These are phyloP conservation scores for Saturnia pavonia DNA, from an alignment of 2,888 invertebrate genomes.

Conservation along the genomic window DNA sequence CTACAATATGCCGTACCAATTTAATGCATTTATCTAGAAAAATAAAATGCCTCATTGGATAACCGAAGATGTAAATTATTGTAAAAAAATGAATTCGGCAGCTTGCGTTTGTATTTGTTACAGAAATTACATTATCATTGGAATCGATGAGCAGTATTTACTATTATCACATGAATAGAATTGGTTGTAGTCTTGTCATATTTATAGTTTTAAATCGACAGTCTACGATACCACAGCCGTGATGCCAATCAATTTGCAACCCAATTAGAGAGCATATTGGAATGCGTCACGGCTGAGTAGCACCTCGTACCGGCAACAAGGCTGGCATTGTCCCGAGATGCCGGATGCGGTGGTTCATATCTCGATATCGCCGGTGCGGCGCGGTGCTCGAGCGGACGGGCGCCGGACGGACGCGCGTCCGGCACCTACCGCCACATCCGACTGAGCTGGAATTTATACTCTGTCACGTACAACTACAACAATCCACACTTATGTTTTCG, in stretches of 20 bases:
- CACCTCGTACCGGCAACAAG: constrained; percentile 45
- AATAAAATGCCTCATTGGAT: too few relatives aligned
- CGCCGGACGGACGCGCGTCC: constrained; percentile 63
- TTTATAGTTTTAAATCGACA: not conserved
- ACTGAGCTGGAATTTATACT: constrained; percentile 60
- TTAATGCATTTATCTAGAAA: too few relatives aligned
- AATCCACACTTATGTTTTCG: constrained; percentile 13
- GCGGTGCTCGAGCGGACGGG: constrained; percentile 41
- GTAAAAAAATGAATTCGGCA: too few relatives aligned
- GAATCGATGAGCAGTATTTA: too few relatives aligned
- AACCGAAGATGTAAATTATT: too few relatives aligned
- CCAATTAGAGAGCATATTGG: constrained; percentile 5
- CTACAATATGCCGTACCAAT: too few relatives aligned
- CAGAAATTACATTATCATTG: too few relatives aligned
- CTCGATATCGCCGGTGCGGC: constrained; percentile 38
- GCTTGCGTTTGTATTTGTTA: too few relatives aligned
- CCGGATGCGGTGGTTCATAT: constrained; percentile 50
- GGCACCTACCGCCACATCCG: constrained; percentile 55
- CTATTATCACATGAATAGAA: not conserved
- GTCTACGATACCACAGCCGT: not conserved
- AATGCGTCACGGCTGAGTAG: constrained; percentile 9
- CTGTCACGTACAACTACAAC: constrained; percentile 17
- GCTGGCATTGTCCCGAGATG: constrained; percentile 45
- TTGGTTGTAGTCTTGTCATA: not conserved
- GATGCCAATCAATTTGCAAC: not conserved